Percentiles rank a stretch among this genome's conserved stretches.
phyloP scores from a whole-genome alignment of 1,140 invertebrate species.

The Panonychus citri region DNA sequence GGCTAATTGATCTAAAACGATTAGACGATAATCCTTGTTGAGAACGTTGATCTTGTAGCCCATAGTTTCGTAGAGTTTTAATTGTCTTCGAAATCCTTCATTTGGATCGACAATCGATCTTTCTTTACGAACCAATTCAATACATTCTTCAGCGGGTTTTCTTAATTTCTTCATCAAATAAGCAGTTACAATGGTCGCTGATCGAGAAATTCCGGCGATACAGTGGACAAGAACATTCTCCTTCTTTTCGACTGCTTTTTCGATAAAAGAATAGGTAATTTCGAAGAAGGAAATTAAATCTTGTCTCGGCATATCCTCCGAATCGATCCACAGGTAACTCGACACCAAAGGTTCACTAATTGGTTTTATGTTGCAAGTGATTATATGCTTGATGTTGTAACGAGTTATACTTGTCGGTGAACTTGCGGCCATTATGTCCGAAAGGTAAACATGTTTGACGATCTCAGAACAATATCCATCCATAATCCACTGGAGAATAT shows the following conservation, averaged over 20 bases:
- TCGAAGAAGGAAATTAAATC: not conserved
- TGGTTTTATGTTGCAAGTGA: not conserved
- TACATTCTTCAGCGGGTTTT: slow-evolving; percentile 47
- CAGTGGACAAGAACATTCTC: slow-evolving; percentile 19
- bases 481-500: no score
- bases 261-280: slow-evolving; percentile 11
- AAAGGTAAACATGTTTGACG: not conserved
- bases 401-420: no score
- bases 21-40: slow-evolving; percentile 1
- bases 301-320: not conserved
- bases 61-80: slow-evolving; percentile 19
- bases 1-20: not conserved
- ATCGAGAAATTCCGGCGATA: slow-evolving; percentile 62
- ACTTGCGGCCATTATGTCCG: not conserved
- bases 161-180: slow-evolving; percentile 56
- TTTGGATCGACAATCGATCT: slow-evolving; percentile 38
- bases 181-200: slow-evolving; percentile 53
- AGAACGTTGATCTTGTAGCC: not conserved
- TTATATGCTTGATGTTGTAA: not conserved
- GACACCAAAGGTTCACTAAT: not conserved
- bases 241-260: slow-evolving; percentile 5
- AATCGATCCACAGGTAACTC: not conserved
- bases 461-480: not conserved
- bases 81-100: slow-evolving; percentile 48
- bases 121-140: slow-evolving; percentile 24